These are phyloP conservation scores for Bradypus variegatus DNA, from an alignment of 2,797 vertebrate species.

Conservation along the genomic window DNA sequence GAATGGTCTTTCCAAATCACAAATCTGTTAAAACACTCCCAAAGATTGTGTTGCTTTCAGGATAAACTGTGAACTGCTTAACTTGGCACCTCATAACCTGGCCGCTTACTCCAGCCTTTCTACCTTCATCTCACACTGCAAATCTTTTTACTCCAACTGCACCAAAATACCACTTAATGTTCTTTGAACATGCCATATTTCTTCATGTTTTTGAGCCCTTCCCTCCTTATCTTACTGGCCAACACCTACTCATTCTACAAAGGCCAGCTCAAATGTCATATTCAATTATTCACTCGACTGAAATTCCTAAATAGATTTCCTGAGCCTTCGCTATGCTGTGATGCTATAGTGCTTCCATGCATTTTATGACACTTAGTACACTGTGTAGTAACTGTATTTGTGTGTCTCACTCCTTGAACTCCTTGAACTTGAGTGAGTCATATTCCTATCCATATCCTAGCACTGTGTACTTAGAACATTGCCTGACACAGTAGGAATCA, in stretches of 20 bases:
- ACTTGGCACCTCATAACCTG: not conserved
- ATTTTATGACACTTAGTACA: not conserved
- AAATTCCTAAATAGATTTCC: not conserved
- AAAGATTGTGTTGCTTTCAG: constrained; percentile 31
- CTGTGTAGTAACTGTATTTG: not conserved
- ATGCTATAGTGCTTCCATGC: not conserved
- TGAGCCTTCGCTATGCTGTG: not conserved
- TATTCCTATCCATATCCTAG: not conserved
- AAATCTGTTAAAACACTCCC: constrained; percentile 36
- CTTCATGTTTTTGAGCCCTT: not conserved
- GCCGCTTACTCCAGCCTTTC: not conserved
- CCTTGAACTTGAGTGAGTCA: not conserved
- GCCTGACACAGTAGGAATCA: not conserved
- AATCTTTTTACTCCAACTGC: not conserved
- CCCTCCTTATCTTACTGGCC: not conserved
- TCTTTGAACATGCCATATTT: not conserved
- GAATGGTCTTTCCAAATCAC: not conserved
- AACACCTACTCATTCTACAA: constrained; percentile 13
- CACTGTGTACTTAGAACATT: not conserved
- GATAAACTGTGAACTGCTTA: constrained; percentile 21
- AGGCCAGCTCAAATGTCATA: not conserved
- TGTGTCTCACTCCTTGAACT: not conserved
- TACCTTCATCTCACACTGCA: not conserved
- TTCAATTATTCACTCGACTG: constrained; percentile 9
- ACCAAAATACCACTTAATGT: not conserved